phyloP scores from a whole-genome alignment of 30 jellyfish, hydroid and myxozoan genomes.

The Haliclystus octoradiatus region DNA sequence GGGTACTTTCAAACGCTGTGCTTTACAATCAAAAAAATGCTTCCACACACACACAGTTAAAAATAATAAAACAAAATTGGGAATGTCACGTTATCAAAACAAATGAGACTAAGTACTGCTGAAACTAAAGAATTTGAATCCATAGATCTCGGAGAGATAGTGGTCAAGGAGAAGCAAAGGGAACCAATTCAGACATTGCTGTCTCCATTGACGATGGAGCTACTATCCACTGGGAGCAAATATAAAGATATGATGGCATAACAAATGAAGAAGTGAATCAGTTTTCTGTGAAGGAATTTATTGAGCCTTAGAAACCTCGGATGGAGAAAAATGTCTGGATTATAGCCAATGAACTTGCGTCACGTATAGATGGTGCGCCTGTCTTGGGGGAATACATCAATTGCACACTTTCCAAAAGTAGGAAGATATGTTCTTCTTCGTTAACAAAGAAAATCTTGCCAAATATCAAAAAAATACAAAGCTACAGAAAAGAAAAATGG shows the following conservation, averaged over 20 bases:
- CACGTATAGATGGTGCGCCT: slow-evolving; percentile 29
- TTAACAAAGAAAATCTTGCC: slow-evolving; percentile 7
- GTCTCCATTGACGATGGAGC: slow-evolving; percentile 11
- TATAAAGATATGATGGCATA: not conserved
- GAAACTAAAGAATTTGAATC: too few relatives aligned
- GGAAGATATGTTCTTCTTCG: slow-evolving; percentile 1
- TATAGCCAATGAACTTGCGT: slow-evolving; percentile 7
- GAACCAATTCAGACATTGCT: not conserved
- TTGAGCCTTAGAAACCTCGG: slow-evolving; percentile 1
- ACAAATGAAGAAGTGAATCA: not conserved
- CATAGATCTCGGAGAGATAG: slow-evolving; percentile 6
- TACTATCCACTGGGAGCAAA: slow-evolving; percentile 2
- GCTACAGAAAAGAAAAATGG: too few relatives aligned
- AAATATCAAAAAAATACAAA: too few relatives aligned
- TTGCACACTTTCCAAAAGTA: not conserved
- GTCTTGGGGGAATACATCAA: slow-evolving; percentile 20
- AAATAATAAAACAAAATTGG: too few relatives aligned
- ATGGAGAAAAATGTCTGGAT: slow-evolving; percentile 8
- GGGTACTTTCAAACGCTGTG: too few relatives aligned
- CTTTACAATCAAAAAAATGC: too few relatives aligned
- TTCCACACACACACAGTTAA: too few relatives aligned
- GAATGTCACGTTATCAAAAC: too few relatives aligned
- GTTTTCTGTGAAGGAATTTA: not conserved
- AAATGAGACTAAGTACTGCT: too few relatives aligned
- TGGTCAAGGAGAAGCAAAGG: slow-evolving; percentile 2